These are phyloP conservation scores for Campaea margaritaria DNA, from an alignment of 2,888 invertebrate species.

Conservation along the genomic window DNA sequence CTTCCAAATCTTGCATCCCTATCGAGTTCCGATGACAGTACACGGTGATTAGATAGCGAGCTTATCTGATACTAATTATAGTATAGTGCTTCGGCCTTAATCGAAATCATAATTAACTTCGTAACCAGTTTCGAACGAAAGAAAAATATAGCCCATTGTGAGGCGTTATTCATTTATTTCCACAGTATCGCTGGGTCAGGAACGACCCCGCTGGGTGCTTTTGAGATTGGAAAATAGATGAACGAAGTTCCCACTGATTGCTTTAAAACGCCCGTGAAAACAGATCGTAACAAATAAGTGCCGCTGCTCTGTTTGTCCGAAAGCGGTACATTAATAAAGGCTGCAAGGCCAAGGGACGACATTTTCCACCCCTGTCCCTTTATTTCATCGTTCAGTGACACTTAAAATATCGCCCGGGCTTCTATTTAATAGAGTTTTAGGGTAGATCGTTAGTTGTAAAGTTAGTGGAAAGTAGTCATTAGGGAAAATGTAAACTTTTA, in stretches of 20 bases:
- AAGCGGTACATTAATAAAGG: conserved; percentile 49
- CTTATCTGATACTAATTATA: no score
- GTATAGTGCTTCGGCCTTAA: no score
- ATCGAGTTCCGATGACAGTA: no score
- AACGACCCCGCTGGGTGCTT: neutral
- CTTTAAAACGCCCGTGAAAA: conserved; percentile 4
- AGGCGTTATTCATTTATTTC: no score
- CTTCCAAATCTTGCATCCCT: no score
- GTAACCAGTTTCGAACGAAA: no score
- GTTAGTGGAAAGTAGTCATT: neutral
- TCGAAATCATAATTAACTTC: no score
- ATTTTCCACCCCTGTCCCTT: conserved; percentile 51
- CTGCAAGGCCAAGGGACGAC: conserved; percentile 43
- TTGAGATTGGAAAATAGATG: neutral
- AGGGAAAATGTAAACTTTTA: no score
- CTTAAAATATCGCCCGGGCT: conserved; percentile 53
- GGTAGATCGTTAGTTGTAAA: conserved; percentile 43
- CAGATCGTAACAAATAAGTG: neutral
- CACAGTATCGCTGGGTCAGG: no score
- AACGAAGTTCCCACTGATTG: neutral
- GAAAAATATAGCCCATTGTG: no score
- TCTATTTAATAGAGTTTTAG: conserved; percentile 48
- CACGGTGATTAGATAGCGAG: no score
- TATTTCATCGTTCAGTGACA: conserved; percentile 51
- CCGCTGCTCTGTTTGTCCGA: conserved; percentile 6